A percentile compares a stretch with the other conserved stretches of the same genome.
Conservation (phyloP, 1,140 invertebrate genomes). For the Drosophila prosaltans region DNA sequence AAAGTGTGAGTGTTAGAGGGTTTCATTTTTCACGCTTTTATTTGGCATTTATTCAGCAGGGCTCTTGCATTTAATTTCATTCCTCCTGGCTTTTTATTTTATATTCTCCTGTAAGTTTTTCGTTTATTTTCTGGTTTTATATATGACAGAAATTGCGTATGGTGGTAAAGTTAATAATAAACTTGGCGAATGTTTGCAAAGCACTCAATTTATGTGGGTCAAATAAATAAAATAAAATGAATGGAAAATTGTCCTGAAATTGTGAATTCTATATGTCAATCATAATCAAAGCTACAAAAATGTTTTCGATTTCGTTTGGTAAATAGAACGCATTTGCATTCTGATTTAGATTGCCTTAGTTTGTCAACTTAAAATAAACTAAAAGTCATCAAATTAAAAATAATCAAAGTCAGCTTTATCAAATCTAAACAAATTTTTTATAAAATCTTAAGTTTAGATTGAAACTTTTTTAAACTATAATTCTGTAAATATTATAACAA, state of each 20-base stretch:
- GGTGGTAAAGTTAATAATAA: conserved; percentile 36
- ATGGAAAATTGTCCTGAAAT: not conserved
- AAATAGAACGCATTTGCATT: not conserved
- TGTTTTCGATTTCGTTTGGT: not conserved
- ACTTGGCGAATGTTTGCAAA: conserved; percentile 3
- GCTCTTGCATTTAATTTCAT: conserved; percentile 70
- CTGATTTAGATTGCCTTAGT: no score
- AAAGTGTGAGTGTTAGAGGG: conserved; percentile 5
- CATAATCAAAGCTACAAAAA: not conserved
- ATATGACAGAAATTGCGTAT: conserved; percentile 34
- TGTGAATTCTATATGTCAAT: not conserved
- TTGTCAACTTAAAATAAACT: no score
- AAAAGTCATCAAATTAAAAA: no score
- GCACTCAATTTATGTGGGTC: conserved; percentile 11
- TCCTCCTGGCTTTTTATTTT: conserved; percentile 21
- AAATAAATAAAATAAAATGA: conserved; percentile 6
- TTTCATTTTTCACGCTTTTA: conserved; percentile 65
- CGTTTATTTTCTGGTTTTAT: conserved; percentile 39
- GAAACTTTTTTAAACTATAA: no score
- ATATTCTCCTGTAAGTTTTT: conserved; percentile 26
- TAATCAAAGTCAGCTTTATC: no score
- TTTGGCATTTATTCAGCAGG: conserved; percentile 57
- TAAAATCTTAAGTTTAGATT: no score
- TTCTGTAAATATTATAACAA: no score
- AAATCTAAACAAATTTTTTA: no score